Evolutionary conservation across 1,140 invertebrate species (phyloP).

Genomic region (Drosophila teissieri): DNA sequence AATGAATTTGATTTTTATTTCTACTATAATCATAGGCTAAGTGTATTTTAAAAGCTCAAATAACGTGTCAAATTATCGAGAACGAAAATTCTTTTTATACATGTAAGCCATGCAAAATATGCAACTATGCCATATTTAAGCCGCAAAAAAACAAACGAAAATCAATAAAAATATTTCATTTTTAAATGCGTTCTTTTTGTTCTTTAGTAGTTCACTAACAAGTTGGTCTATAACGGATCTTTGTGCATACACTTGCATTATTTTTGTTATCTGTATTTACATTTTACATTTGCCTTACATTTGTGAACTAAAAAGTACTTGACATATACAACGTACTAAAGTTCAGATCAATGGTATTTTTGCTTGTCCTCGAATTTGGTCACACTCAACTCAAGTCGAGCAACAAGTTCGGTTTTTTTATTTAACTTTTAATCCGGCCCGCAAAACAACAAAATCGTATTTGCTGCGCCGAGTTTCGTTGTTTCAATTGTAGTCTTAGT

Average conservation of each 20-base stretch:
- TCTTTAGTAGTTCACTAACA: too few species aligned
- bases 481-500: background rate
- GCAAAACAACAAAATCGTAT: conserved; percentile 24
- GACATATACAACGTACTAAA: background rate
- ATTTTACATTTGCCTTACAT: too few species aligned
- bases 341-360: background rate
- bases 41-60: conserved; percentile 20
- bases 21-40: conserved; percentile 24
- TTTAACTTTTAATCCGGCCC: conserved; percentile 22
- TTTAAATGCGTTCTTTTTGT: conserved; percentile 2
- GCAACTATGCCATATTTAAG: conserved; percentile 21
- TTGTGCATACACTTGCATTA: too few species aligned
- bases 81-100: conserved; percentile 22
- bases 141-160: conserved; percentile 1
- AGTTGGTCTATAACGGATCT: too few species aligned
- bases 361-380: background rate
- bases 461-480: background rate
- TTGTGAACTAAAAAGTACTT: too few species aligned
- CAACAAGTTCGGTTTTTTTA: conserved; percentile 2
- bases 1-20: conserved; percentile 4
- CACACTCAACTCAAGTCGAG: background rate
- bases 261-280: too few species aligned
- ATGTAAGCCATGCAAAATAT: conserved; percentile 21
- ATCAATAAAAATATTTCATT: conserved; percentile 41
- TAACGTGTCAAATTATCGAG: conserved; percentile 15